Base-by-base conservation (phyloP, 2,113 vertebrate species). In the Cyprinodon tularosa region DNA sequence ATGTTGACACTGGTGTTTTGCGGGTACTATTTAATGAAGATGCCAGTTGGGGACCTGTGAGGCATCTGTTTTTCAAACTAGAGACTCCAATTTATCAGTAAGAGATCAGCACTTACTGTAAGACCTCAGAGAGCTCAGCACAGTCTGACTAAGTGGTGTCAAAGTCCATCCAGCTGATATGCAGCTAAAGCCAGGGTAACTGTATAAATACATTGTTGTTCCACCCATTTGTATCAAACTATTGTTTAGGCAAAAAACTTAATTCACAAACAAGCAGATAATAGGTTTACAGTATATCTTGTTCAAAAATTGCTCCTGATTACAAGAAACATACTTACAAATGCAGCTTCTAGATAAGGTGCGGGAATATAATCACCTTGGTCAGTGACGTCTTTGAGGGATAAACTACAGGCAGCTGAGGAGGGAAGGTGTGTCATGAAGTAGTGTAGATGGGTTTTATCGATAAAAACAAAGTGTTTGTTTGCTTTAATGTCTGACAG, bases 151-250 rank as follows among this genome's bases (percentile, higher is more conserved):
- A 8, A 76, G 42, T 63, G 57, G 77, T 79, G 47, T 75, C 65
- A 80, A 83, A 84, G 87, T 90, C 72, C 81, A 68, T 14, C 20
- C 59, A 57, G 68, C 80, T 88, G 71, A 68, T 80, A 71, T 78
- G 73, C 72, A 67, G 84, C 64, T 78, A 42, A 42, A 72, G 20
- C 70, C 39, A 10, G n/a, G n/a, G 8, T 77, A 36, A 72, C 57
- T 0, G 17, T 3, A 40, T 3, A 22, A 15, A 9, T 59, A n/a
- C 53, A 59, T 20, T n/a, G 15, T 59, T 59, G 22, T n/a, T 17
- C 53, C 62, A 13, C 12, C 3, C n/a, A 0, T 57, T 61, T 38
- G 20, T 15, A 29, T 42, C 17, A 0, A n/a, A 22, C 37, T 0
- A 37, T 36, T 60, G 8, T 53, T 64, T n/a, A 29, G n/a, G 29